phyloP scores from a whole-genome alignment of 2,113 vertebrate species.

The Mola mola region DNA sequence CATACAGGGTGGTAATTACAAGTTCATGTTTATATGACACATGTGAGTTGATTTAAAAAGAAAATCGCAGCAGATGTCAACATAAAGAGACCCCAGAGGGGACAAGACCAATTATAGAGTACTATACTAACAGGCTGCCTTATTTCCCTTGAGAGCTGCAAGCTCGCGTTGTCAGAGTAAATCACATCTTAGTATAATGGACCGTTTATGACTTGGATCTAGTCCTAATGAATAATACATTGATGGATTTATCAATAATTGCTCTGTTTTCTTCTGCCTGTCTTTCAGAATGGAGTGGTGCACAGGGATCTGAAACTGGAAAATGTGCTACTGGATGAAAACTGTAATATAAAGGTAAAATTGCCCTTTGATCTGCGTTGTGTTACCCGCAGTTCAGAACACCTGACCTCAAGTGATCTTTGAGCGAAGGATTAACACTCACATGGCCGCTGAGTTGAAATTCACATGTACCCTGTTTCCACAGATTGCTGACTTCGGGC shows the following conservation, averaged over 20 bases:
- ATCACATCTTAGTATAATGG: slow-evolving; percentile 49
- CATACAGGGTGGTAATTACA: slow-evolving; percentile 71
- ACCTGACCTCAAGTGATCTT: slow-evolving; percentile 20
- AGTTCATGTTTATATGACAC: slow-evolving; percentile 68
- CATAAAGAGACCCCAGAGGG: slow-evolving; percentile 51
- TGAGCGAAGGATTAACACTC: background rate
- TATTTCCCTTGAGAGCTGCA: slow-evolving; percentile 60
- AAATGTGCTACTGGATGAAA: slow-evolving; percentile 98
- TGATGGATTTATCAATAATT: slow-evolving; percentile 23
- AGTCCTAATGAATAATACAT: slow-evolving; percentile 42
- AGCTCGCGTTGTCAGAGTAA: slow-evolving; percentile 43
- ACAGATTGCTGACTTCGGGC: slow-evolving; percentile 97
- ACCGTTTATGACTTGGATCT: slow-evolving; percentile 27
- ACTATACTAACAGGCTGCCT: slow-evolving; percentile 48
- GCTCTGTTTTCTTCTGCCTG: slow-evolving; percentile 22
- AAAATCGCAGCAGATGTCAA: slow-evolving; percentile 68
- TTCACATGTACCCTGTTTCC: slow-evolving; percentile 44
- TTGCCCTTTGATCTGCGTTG: background rate
- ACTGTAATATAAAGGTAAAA: slow-evolving; percentile 97
- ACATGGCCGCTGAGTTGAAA: background rate
- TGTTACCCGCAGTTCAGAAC: background rate
- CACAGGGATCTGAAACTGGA: slow-evolving; percentile 98
- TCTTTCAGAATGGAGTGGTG: slow-evolving; percentile 93
- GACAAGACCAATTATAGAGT: slow-evolving; percentile 60
- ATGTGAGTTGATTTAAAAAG: slow-evolving; percentile 60